phyloP scores from a whole-genome alignment of 2,113 vertebrate genomes.

The Heloderma charlesbogerti region DNA sequence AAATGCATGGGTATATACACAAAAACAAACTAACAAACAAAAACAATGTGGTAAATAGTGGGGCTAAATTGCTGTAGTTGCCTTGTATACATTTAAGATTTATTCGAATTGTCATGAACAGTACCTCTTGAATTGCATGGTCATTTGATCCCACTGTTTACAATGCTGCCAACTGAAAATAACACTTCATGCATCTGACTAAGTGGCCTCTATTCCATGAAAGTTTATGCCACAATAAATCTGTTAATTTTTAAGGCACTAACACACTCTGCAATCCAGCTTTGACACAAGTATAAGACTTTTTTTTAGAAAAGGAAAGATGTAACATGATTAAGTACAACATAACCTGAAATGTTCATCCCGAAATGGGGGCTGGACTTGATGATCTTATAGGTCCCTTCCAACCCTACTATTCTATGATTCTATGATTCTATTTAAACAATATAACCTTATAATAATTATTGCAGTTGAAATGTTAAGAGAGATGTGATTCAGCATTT shows the following conservation, averaged over 20 bases:
- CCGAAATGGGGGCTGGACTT: accelerated
- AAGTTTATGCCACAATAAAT: background rate
- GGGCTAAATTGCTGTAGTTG: too few species aligned
- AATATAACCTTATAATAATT: too few species aligned
- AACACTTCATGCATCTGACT: background rate
- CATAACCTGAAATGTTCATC: background rate
- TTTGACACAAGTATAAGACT: background rate
- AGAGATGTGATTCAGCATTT: background rate
- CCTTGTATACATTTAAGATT: too few species aligned
- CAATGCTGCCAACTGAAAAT: background rate
- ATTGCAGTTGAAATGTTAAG: background rate
- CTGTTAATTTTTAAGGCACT: background rate
- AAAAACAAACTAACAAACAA: background rate
- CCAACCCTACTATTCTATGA: too few species aligned
- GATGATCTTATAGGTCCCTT: too few species aligned
- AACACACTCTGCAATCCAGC: background rate
- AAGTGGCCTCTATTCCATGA: background rate
- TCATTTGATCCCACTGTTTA: too few species aligned
- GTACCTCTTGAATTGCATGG: background rate
- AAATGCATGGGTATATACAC: background rate
- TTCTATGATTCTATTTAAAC: too few species aligned
- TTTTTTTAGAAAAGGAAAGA: background rate
- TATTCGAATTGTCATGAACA: background rate
- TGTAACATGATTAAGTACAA: background rate
- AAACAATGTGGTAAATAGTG: too few species aligned